These are phyloP conservation scores for Temnopleurus reevesii DNA, from an alignment of 53 echinoderm and acorn worm species.

Conservation along the genomic window DNA sequence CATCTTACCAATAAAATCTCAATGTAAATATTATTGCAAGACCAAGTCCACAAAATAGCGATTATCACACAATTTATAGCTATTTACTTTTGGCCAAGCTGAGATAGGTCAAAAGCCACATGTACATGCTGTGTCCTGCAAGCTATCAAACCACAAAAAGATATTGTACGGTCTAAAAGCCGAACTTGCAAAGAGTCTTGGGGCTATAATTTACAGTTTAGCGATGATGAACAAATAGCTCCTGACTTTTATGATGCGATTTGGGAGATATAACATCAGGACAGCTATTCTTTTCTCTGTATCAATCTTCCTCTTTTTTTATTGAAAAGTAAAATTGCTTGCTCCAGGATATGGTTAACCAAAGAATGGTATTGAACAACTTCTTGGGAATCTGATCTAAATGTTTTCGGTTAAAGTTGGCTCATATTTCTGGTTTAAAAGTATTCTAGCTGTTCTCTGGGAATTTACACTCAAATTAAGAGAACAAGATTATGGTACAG, in stretches of 20 bases:
- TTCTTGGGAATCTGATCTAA: too few relatives aligned
- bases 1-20: background rate
- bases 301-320: too few relatives aligned
- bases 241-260: constrained; percentile 8
- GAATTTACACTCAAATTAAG: too few relatives aligned
- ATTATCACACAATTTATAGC: constrained; percentile 18
- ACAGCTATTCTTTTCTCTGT: too few relatives aligned
- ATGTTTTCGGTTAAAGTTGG: too few relatives aligned
- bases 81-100: background rate
- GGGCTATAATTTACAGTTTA: background rate
- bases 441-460: too few relatives aligned
- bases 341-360: constrained; percentile 1
- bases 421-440: too few relatives aligned
- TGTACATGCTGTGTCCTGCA: background rate
- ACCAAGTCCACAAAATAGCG: background rate
- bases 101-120: background rate
- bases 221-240: background rate
- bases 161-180: too few relatives aligned
- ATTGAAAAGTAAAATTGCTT: constrained; percentile 1
- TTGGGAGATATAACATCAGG: background rate
- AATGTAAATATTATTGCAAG: too few relatives aligned
- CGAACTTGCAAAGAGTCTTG: background rate
- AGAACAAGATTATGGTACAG: too few relatives aligned
- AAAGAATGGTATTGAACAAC: too few relatives aligned
- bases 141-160: background rate